These are phyloP conservation scores for Tinea trinotella DNA, from an alignment of 2,888 invertebrate species.

Conservation along the genomic window DNA sequence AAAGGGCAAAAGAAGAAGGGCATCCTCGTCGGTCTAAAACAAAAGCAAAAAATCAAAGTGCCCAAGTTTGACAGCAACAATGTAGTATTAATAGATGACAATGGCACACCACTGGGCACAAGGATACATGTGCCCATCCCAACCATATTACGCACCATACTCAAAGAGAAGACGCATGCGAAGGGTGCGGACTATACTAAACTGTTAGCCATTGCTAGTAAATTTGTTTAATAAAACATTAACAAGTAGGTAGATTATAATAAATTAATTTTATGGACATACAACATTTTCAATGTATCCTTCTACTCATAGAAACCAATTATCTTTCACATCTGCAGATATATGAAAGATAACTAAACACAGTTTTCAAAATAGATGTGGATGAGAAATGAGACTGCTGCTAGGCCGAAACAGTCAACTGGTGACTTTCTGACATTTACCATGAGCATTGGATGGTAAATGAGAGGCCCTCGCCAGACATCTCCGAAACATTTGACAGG, in stretches of 20 bases:
- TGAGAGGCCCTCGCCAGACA: too few relatives aligned
- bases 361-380: too few relatives aligned
- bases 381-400: too few relatives aligned
- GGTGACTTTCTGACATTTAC: too few relatives aligned
- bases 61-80: slow-evolving; percentile 97
- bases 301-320: too few relatives aligned
- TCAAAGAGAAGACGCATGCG: slow-evolving; percentile 83
- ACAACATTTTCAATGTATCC: too few relatives aligned
- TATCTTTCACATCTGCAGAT: too few relatives aligned
- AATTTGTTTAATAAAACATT: slow-evolving; percentile 85
- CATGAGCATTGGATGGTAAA: too few relatives aligned
- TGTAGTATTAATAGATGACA: slow-evolving; percentile 95
- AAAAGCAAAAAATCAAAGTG: slow-evolving; percentile 83
- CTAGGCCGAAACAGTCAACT: too few relatives aligned
- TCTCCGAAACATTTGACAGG: too few relatives aligned
- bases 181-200: slow-evolving; percentile 95
- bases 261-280: background rate
- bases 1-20: slow-evolving; percentile 96
- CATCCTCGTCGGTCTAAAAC: slow-evolving; percentile 90
- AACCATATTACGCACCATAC: slow-evolving; percentile 85
- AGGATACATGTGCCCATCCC: slow-evolving; percentile 97
- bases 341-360: too few relatives aligned
- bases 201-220: slow-evolving; percentile 89
- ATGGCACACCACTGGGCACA: slow-evolving; percentile 94
- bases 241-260: background rate